Base-by-base conservation (phyloP, 2,888 invertebrate genomes). In the Hydriomena furcata region DNA sequence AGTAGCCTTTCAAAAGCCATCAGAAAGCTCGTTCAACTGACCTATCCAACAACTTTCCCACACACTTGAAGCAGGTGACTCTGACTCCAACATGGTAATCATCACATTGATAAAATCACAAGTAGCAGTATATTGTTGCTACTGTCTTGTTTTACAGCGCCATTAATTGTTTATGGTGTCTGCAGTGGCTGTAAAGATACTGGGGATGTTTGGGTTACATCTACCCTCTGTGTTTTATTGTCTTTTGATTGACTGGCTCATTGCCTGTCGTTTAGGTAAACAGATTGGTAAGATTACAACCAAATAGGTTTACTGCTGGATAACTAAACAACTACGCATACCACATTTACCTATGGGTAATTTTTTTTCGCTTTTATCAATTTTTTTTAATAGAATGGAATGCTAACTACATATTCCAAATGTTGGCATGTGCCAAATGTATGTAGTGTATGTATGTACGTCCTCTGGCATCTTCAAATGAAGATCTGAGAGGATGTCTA, bases 111-210 rank as follows among this genome's bases (percentile, higher is more conserved):
- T 80, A 77, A 75, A 71, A 63, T 48, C 42, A 55, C 53, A 69
- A 81, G 79, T 77, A 69, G 59, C 52, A 57, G 48, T 61, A 62
- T 62, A 66, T 70, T 62, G 64, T 65, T 58, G 72, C 84, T 79
- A 79, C 84, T 68, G 84, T 75, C 57, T 54, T 65, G 73, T 81
- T 87, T 85, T 76, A 87, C 79, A 72, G 62, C 69, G 66, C 66
- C 75, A 82, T 89, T 85, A 87, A 84, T 84, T 79, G 73, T 86
- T 88, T 84, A 79, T 82, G 71, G 65, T 65, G 54, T 74, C 69
- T 73, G 75, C 82, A 78, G 77, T 63, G 68, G 68, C 74, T 71
- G 77, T 80, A 75, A 74, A 84, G 84, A 86, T 86, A 82, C 60
- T 58, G 70, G 81, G 84, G 84, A 79, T 84, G 87, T 82, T 82